Base-by-base conservation (phyloP, 2,113 vertebrate genomes). In the Ranitomeya variabilis region DNA sequence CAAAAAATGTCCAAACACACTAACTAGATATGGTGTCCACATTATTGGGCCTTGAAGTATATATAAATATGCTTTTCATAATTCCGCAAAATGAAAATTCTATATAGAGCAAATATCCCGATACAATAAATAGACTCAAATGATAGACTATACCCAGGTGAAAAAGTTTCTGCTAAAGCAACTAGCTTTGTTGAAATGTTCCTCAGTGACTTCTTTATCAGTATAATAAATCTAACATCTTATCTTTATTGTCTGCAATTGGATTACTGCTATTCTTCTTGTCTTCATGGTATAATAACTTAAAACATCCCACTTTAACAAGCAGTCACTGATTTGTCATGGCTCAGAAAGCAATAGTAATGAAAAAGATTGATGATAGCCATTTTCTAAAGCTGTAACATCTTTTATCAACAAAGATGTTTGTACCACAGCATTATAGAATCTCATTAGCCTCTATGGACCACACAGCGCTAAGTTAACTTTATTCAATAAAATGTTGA, bases 181-280 rank as follows among this genome's bases (percentile, higher is more conserved):
- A 64, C 16, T 31, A 4, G n/a, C 55, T 15, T 78, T 86, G 76
- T 78, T 19, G 60, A 74, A 86, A n/a, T 12, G 62, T 45, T 87
- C 64, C 45, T 73, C 77, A 14, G 51, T 71, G 51, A 69, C 76
- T 55, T 57, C 54, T 81, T 87, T 87, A 87, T 87, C 74, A 80
- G 73, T 31, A 37, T 82, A 21, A 74, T 76, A 83, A 74, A 83
- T 88, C 66, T 88, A 74, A 60, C 79, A 88, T 23, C 79, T 73
- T 88, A 83, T 83, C 86, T 82, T 23, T 51, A 45, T 51, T 11
- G 52, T 73, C 76, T 74, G 57, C 18, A 88, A 82, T 76, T 60
- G 86, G 79, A 88, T 88, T 83, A 73, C 79, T 82, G 86, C 55
- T 76, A 82, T 88, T 88, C 51, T 73, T 88, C 86, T 74, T 76